Conservation (phyloP, 2,113 vertebrate species). For the human region DNA sequence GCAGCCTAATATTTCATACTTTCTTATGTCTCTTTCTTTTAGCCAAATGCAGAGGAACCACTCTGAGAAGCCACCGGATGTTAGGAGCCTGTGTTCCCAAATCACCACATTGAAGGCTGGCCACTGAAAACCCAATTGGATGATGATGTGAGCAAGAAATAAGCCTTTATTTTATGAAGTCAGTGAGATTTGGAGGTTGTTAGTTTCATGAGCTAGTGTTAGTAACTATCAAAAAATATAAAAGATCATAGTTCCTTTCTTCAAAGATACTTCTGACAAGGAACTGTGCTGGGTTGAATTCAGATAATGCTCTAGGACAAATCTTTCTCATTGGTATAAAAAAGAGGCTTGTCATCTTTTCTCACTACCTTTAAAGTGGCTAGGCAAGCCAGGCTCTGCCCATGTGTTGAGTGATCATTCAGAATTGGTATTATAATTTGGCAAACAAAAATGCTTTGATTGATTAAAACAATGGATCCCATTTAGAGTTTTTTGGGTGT, state of each 20-base stretch:
- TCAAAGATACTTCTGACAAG: background rate
- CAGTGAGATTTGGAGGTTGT: background rate
- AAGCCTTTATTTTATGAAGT: background rate
- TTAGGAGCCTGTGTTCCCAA: background rate
- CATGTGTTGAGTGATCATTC: background rate
- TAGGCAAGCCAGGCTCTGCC: background rate
- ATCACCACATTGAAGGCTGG: background rate
- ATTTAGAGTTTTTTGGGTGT: background rate
- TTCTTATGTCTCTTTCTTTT: background rate
- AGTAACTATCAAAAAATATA: background rate
- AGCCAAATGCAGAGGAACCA: background rate
- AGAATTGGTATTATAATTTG: conserved; percentile 27
- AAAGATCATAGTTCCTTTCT: background rate
- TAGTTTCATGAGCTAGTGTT: background rate
- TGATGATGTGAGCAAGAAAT: background rate
- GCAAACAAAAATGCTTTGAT: background rate
- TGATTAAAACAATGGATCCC: background rate
- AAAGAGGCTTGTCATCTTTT: background rate
- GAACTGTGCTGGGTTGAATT: background rate
- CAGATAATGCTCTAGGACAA: background rate
- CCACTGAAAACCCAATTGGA: background rate
- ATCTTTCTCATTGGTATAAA: background rate
- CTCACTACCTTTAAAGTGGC: background rate
- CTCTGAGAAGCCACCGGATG: background rate
- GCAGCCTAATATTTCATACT: background rate